phyloP scores from a whole-genome alignment of 1,140 invertebrate species.

The Procambarus clarkii region DNA sequence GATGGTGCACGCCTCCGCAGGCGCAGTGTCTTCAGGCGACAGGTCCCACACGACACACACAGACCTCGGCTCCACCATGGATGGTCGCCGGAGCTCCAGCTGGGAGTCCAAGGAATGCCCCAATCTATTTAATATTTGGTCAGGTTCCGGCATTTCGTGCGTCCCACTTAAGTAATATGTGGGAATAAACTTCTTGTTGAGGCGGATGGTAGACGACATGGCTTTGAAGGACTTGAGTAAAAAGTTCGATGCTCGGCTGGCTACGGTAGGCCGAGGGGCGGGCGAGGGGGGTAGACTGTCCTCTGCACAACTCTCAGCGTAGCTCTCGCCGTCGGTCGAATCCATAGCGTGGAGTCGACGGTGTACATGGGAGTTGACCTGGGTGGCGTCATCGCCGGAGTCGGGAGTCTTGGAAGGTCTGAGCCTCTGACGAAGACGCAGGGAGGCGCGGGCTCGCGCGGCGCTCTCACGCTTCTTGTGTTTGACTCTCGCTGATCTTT shows the following conservation, averaged over 20 bases:
- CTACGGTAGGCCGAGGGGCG: conserved; percentile 19
- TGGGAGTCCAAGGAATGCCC: conserved; percentile 57
- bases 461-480: background rate
- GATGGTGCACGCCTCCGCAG: background rate
- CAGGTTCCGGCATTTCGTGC: conserved; percentile 42
- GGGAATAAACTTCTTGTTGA: conserved; percentile 54
- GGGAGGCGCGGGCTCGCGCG: background rate
- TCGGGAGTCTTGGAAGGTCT: background rate
- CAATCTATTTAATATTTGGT: conserved; percentile 40
- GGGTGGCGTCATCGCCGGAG: conserved; percentile 11
- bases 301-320: background rate
- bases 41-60: conserved; percentile 62
- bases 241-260: conserved; percentile 42
- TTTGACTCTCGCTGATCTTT: conserved; percentile 10
- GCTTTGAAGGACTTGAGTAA: conserved; percentile 55
- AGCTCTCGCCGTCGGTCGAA: conserved; percentile 21
- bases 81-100: conserved; percentile 25
- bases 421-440: background rate
- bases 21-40: conserved; percentile 31
- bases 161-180: conserved; percentile 47
- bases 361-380: background rate
- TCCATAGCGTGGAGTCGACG: background rate
- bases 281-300: conserved; percentile 21
- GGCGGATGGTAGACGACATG: conserved; percentile 43
- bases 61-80: conserved; percentile 17